Evolutionary conservation across 2,113 vertebrate species (phyloP), one percentile per base, ranked within the genome.

Genomic region (Benitochromis conjunctus): DNA sequence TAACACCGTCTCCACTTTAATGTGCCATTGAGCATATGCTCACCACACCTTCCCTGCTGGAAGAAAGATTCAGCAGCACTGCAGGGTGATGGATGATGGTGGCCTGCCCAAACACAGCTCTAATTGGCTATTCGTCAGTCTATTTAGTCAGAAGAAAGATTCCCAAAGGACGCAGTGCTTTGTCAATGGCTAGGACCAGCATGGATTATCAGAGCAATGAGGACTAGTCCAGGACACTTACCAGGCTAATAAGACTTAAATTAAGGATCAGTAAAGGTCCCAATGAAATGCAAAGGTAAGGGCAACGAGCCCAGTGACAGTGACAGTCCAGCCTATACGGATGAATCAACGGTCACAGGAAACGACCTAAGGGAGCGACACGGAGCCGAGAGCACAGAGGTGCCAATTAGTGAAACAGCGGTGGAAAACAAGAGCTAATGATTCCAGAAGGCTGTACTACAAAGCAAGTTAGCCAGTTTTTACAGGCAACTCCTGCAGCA

Each of bases 71-170:
- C n/a, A 88, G 58, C 81, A 56, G 60, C 58, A n/a, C 83, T 16
- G 66, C 64, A 77, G 79, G 57, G 82, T 90, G 91, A 94, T 84
- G 78, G 84, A 94, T 89, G 86, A 29, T 78, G 53, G 53, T 66
- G 8, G 12, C 48, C 38, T 62, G 56, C 36, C 31, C 56, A 57
- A 79, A 81, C 60, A 64, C 34, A 19, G 51, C 82, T 86, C 84
- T 88, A 92, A 94, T 86, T 86, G 90, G 87, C 55, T 74, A 18
- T 85, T 92, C 62, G 80, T 88, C 77, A 79, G 82, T 88, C 43
- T 57, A 90, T 91, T 77, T 69, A 21, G 29, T 36, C 11, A 13
- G 21, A 48, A 64, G 71, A 51, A 5, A 9, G 38, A 76, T 71
- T 81, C 86, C 81, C 60, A 66, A 10, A 84, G 79, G 79, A 85